These are phyloP conservation scores for Pyrocephalus nanus DNA, from an alignment of 2,797 vertebrate species.

Conservation along the genomic window DNA sequence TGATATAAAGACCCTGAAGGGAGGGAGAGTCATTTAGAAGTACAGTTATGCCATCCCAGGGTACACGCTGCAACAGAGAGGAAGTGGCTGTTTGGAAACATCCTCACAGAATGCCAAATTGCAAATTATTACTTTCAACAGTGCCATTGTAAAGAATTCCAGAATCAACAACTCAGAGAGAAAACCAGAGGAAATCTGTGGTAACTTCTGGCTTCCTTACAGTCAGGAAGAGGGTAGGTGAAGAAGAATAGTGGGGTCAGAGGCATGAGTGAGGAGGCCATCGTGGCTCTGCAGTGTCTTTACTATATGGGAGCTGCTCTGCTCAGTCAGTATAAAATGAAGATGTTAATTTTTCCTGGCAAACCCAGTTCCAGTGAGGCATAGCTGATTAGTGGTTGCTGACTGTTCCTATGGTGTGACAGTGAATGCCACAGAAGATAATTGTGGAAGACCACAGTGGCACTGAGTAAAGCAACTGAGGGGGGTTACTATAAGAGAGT, in stretches of 20 bases:
- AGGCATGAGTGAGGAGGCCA: accelerated
- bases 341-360: not conserved
- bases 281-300: not conserved
- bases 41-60: not conserved
- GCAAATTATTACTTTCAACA: not conserved
- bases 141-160: not conserved
- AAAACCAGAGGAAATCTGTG: not conserved
- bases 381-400: not conserved
- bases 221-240: not conserved
- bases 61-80: not conserved
- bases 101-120: not conserved
- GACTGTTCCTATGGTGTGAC: not conserved
- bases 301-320: not conserved
- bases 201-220: not conserved
- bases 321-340: not conserved
- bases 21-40: not conserved
- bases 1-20: constrained; percentile 43
- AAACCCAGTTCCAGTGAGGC: not conserved
- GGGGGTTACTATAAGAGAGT: not conserved
- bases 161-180: not conserved
- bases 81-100: not conserved
- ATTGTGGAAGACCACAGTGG: not conserved
- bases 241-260: not conserved
- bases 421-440: not conserved
- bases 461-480: not conserved